Evolutionary conservation across 2,888 invertebrate genomes (phyloP).

Genomic region (Oasisia sp.): DNA sequence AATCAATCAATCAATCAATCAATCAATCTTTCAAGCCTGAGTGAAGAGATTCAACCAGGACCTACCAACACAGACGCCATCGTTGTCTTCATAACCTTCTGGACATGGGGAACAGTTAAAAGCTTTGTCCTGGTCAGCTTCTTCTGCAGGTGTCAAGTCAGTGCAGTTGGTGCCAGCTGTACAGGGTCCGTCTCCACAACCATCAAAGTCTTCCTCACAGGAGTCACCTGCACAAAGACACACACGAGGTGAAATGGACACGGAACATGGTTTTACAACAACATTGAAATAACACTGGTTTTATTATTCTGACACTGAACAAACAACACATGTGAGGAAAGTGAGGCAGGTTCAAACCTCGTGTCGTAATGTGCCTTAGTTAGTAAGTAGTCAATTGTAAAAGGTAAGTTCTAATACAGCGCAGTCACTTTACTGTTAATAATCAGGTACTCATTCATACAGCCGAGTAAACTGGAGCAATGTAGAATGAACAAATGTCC

Average conservation of each 20-base stretch:
- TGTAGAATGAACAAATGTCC: too few species aligned
- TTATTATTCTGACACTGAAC: neutral
- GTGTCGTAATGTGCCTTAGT: too few species aligned
- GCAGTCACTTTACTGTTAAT: too few species aligned
- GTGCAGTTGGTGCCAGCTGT: constrained; percentile 24
- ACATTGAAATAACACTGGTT: neutral
- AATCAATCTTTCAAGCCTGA: neutral
- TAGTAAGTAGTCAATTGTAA: too few species aligned
- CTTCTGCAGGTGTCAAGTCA: constrained; percentile 27
- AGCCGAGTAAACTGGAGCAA: too few species aligned
- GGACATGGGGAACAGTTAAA: constrained; percentile 26
- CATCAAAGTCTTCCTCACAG: constrained; percentile 23
- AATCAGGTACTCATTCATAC: too few species aligned
- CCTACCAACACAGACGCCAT: neutral
- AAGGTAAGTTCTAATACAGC: too few species aligned
- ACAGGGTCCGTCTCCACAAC: constrained; percentile 23
- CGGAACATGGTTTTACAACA: neutral
- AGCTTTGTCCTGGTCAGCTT: neutral
- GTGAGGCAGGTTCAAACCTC: too few species aligned
- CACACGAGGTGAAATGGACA: neutral
- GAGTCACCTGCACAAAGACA: neutral
- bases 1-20: too few species aligned
- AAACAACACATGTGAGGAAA: too few species aligned
- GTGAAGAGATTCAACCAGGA: neutral
- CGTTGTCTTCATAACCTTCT: neutral